These are phyloP conservation scores for Emydoidea blandingii DNA, from an alignment of 2,797 vertebrate species.

Conservation along the genomic window DNA sequence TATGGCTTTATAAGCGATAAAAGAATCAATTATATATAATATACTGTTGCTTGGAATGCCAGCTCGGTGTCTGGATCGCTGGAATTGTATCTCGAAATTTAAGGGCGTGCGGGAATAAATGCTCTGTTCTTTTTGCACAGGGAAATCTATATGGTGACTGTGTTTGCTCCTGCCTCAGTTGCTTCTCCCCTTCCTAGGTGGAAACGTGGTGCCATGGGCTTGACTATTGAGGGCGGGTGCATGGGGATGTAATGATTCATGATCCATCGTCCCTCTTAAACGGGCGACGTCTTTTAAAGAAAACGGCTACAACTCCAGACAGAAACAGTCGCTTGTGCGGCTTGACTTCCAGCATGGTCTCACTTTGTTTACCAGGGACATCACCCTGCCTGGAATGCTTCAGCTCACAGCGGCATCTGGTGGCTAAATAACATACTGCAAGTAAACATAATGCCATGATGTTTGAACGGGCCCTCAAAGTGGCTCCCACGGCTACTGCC, in stretches of 20 bases:
- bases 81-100: constrained; percentile 46
- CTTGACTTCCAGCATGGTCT: constrained; percentile 1
- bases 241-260: constrained; percentile 42
- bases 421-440: neutral
- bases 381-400: neutral
- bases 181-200: constrained; percentile 20
- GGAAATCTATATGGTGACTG: neutral
- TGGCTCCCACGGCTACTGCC: neutral
- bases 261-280: constrained; percentile 51
- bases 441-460: neutral
- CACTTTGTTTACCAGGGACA: constrained; percentile 27
- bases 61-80: constrained; percentile 66
- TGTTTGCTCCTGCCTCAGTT: neutral
- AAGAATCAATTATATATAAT: constrained; percentile 84
- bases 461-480: neutral
- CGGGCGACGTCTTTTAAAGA: constrained; percentile 42
- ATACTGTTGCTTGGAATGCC: constrained; percentile 84
- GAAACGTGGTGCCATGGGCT: constrained; percentile 31
- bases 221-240: neutral
- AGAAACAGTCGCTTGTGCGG: neutral
- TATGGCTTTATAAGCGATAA: constrained; percentile 95
- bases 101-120: constrained; percentile 60
- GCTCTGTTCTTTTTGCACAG: constrained; percentile 54
- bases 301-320: neutral
- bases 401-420: neutral